A percentile compares a stretch with the other conserved stretches of the same genome.
Evolutionary conservation across 2,797 vertebrate genomes (phyloP).

Genomic region (Acropternis orthonyx): DNA sequence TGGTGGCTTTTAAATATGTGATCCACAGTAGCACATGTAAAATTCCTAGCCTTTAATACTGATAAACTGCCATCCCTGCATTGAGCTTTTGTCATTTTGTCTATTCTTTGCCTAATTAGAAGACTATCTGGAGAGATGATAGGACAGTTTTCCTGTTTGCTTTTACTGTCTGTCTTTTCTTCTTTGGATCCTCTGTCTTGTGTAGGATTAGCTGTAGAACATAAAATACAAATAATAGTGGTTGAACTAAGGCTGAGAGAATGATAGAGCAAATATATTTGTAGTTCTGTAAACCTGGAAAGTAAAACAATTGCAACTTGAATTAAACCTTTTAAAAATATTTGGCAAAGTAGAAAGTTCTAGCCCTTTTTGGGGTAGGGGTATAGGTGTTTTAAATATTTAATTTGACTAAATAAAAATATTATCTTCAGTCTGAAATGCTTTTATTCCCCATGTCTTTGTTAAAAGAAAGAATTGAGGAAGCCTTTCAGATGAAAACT

Average conservation of each 20-base stretch:
- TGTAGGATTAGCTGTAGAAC: neutral
- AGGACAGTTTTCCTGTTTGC: neutral
- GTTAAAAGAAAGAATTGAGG: neutral
- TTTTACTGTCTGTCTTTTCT: neutral
- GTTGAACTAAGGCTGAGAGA: neutral
- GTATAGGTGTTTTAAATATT: neutral
- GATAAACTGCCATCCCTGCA: neutral
- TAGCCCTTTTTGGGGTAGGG: neutral
- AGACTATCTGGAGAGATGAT: neutral
- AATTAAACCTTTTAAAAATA: neutral
- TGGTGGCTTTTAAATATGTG: neutral
- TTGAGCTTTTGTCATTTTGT: neutral
- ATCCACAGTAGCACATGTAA: neutral
- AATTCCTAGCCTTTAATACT: neutral
- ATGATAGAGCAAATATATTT: neutral
- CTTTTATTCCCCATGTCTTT: neutral
- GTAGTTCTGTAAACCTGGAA: neutral
- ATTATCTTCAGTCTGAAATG: neutral
- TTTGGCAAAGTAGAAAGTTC: neutral
- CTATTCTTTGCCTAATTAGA: neutral
- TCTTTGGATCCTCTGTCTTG: neutral
- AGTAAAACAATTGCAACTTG: neutral
- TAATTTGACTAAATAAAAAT: neutral
- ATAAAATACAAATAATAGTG: neutral
- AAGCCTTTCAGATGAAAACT: neutral